Evolutionary conservation across 2,888 invertebrate genomes (phyloP).

Genomic region (Agrenia bidenticulata): DNA sequence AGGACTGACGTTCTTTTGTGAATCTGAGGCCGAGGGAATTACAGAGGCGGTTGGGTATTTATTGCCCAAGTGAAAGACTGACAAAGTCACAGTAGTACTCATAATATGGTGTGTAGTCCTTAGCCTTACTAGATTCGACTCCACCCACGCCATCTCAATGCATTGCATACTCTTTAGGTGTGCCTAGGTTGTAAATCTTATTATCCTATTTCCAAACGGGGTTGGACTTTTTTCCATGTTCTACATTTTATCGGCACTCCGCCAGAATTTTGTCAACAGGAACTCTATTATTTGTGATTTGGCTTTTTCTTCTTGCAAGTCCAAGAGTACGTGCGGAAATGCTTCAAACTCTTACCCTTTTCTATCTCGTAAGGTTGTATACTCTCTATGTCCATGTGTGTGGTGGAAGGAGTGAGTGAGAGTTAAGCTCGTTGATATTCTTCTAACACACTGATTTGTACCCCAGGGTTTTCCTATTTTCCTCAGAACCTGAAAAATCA

Average conservation of each 20-base stretch:
- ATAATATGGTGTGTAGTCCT: background rate
- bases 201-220: conserved; percentile 10
- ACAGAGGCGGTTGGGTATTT: conserved; percentile 1
- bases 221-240: conserved; percentile 5
- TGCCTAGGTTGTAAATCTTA: background rate
- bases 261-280: conserved; percentile 17
- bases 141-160: background rate
- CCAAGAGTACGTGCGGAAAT: background rate
- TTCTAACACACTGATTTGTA: conserved; percentile 10
- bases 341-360: background rate
- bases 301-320: conserved; percentile 4
- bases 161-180: conserved; percentile 7
- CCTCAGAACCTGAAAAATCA: conserved; percentile 3
- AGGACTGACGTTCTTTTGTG: background rate
- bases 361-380: background rate
- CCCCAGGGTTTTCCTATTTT: conserved; percentile 12
- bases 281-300: conserved; percentile 20
- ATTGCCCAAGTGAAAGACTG: background rate
- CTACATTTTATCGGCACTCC: conserved; percentile 9
- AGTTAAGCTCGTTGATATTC: conserved; percentile 15
- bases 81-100: background rate
- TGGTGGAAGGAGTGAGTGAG: background rate
- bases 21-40: background rate
- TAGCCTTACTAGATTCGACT: too few species aligned
- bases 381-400: background rate